These are phyloP conservation scores for Heterohyrax brucei DNA, from an alignment of 2,797 vertebrate species.

Conservation along the genomic window DNA sequence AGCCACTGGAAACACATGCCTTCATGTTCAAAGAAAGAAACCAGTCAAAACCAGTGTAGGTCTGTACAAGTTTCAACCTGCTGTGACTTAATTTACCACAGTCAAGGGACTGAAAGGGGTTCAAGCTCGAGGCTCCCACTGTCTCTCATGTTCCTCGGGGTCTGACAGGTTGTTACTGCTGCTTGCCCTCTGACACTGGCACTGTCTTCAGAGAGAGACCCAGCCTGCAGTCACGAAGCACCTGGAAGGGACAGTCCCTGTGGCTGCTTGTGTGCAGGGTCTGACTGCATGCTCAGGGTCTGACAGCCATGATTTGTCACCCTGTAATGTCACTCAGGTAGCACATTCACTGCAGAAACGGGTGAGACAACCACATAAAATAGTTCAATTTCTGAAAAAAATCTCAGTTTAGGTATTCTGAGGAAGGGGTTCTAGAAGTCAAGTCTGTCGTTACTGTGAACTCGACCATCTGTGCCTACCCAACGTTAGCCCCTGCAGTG, in stretches of 20 bases:
- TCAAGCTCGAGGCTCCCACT: background rate
- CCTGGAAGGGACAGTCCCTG: background rate
- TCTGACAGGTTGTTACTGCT: background rate
- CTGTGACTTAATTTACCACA: background rate
- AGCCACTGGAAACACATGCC: background rate
- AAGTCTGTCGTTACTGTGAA: background rate
- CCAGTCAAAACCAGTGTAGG: background rate
- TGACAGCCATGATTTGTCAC: background rate
- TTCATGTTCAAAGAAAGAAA: background rate
- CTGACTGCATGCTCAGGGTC: background rate
- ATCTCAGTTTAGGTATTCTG: background rate
- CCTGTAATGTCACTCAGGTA: background rate
- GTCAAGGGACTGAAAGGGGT: background rate
- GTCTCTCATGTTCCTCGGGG: background rate
- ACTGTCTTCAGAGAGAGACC: background rate
- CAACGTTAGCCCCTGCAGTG: background rate
- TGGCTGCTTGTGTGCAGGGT: background rate
- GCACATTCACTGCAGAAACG: background rate
- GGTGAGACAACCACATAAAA: background rate
- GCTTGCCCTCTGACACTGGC: background rate
- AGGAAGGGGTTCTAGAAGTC: slow-evolving; percentile 18
- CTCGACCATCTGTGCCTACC: background rate
- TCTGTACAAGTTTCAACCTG: background rate
- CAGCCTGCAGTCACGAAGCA: background rate
- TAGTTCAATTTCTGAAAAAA: background rate